Percentiles rank a stretch among this genome's conserved stretches.
These are phyloP conservation scores for Dasypus novemcinctus DNA, from an alignment of 2,113 vertebrate species.

Conservation along the genomic window DNA sequence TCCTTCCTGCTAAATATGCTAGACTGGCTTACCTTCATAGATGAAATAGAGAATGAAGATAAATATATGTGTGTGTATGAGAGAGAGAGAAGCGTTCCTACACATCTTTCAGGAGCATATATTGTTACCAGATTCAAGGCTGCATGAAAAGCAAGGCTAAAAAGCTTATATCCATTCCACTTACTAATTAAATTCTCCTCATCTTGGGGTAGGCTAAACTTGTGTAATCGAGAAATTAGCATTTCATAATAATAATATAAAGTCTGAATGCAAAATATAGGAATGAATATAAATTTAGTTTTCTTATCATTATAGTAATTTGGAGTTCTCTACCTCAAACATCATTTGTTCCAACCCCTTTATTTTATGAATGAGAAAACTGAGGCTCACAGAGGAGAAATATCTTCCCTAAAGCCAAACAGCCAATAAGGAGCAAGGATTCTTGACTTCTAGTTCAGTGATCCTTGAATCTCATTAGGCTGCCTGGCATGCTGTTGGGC, in stretches of 20 bases:
- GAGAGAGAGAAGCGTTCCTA: background rate
- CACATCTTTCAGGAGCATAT: background rate
- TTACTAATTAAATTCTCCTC: background rate
- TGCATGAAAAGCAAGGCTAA: background rate
- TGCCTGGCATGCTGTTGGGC: background rate
- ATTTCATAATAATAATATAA: constrained; percentile 29
- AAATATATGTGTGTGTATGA: background rate
- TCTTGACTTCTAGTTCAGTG: background rate
- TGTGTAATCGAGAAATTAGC: background rate
- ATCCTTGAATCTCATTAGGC: background rate
- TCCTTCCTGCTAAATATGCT: background rate
- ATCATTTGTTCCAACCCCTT: background rate
- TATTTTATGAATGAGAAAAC: background rate
- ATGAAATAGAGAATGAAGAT: background rate
- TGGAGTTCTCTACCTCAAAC: background rate
- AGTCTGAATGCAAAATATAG: background rate
- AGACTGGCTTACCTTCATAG: background rate
- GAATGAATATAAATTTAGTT: background rate
- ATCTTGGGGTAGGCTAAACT: background rate
- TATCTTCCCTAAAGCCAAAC: background rate
- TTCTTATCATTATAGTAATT: background rate
- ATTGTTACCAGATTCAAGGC: background rate
- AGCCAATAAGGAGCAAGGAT: background rate
- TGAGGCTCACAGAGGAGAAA: background rate
- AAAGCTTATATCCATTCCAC: background rate